phyloP scores from a whole-genome alignment of 1,140 invertebrate species.

The Hylaeus volcanicus region DNA sequence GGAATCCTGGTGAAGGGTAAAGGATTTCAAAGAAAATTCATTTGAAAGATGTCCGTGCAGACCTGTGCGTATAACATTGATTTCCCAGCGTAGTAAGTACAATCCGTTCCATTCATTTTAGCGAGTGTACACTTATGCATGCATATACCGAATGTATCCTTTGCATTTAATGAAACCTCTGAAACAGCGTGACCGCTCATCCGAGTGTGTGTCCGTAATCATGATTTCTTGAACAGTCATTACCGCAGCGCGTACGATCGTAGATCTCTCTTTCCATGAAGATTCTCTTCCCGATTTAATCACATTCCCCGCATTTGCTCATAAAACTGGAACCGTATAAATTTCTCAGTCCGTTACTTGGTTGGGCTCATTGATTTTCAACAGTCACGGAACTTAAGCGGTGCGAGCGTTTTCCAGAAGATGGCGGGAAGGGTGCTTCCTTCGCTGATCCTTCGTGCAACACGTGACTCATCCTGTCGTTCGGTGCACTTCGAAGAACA shows the following conservation, averaged over 20 bases:
- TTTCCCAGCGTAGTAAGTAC: too few species aligned
- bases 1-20: too few species aligned
- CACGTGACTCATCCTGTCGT: background rate
- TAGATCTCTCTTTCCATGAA: slow-evolving; percentile 30
- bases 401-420: slow-evolving; percentile 50
- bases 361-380: slow-evolving; percentile 59
- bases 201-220: background rate
- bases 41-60: too few species aligned
- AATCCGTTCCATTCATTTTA: too few species aligned
- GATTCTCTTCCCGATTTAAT: slow-evolving; percentile 38
- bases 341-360: slow-evolving; percentile 43
- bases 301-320: slow-evolving; percentile 30
- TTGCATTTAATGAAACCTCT: background rate
- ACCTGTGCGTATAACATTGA: too few species aligned
- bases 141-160: background rate
- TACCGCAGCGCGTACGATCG: slow-evolving; percentile 29
- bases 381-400: slow-evolving; percentile 40
- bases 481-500: background rate
- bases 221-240: slow-evolving; percentile 28
- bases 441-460: background rate
- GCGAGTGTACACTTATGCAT: too few species aligned
- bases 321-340: slow-evolving; percentile 48
- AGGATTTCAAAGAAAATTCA: too few species aligned
- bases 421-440: slow-evolving; percentile 56
- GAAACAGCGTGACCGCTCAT: background rate